Evolutionary conservation across 2,113 vertebrate genomes (phyloP).

Genomic region (Elephas maximus): DNA sequence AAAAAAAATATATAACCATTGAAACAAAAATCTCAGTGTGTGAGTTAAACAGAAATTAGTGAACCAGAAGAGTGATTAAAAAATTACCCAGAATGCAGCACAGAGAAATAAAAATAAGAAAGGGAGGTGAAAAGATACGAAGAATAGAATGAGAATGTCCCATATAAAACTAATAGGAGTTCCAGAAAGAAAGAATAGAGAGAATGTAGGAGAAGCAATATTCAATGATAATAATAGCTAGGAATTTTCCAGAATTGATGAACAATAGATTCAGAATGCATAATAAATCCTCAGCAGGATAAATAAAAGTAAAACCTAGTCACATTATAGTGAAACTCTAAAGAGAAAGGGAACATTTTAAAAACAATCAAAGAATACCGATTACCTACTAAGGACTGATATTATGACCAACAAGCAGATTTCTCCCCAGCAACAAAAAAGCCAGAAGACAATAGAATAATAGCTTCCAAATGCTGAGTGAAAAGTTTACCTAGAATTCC

Average conservation of each 20-base stretch:
- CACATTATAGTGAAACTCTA: slow-evolving; percentile 1
- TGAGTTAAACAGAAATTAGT: slow-evolving; percentile 50
- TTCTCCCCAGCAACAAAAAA: slow-evolving; percentile 47
- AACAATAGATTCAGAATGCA: slow-evolving; percentile 31
- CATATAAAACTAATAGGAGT: background rate
- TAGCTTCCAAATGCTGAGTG: slow-evolving; percentile 23
- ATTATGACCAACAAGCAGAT: slow-evolving; percentile 38
- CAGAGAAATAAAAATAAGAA: slow-evolving; percentile 49
- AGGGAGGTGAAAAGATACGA: background rate
- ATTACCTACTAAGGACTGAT: background rate
- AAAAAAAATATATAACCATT: slow-evolving; percentile 32
- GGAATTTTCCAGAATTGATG: slow-evolving; percentile 41
- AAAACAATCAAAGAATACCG: slow-evolving; percentile 18
- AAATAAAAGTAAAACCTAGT: slow-evolving; percentile 3
- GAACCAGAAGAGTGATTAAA: slow-evolving; percentile 2
- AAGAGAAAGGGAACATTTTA: slow-evolving; percentile 18
- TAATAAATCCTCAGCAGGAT: slow-evolving; percentile 7
- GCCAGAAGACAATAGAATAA: slow-evolving; percentile 41
- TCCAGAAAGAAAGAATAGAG: slow-evolving; percentile 15
- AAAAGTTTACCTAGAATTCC: slow-evolving; percentile 57
- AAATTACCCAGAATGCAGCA: slow-evolving; percentile 5
- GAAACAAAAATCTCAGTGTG: slow-evolving; percentile 1
- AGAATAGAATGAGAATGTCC: background rate
- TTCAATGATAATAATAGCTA: background rate
- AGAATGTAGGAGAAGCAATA: slow-evolving; percentile 31